phyloP scores from a whole-genome alignment of 1,140 invertebrate species.

The Aporrectodea caliginosa region DNA sequence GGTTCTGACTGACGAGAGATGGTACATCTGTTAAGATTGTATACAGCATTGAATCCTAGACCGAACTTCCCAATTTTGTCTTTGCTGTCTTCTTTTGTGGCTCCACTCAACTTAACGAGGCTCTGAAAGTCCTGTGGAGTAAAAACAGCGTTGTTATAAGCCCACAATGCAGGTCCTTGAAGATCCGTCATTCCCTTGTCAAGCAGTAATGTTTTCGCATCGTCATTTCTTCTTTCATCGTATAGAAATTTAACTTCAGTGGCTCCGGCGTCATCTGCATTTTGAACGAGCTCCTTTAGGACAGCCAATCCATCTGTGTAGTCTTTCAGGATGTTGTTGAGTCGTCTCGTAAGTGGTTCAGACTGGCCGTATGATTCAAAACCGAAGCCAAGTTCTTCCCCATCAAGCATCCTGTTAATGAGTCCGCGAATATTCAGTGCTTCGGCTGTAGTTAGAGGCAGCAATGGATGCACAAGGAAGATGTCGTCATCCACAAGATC shows the following conservation, averaged over 20 bases:
- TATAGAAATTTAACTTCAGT: constrained; percentile 54
- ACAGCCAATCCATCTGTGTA: constrained; percentile 46
- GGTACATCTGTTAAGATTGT: constrained; percentile 51
- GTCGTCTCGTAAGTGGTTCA: constrained; percentile 38
- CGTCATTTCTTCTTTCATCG: constrained; percentile 42
- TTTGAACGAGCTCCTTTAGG: constrained; percentile 49
- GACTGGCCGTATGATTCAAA: constrained; percentile 36
- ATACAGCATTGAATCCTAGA: constrained; percentile 48
- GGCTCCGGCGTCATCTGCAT: constrained; percentile 55
- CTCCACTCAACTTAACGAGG: constrained; percentile 42
- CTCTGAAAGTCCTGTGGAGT: constrained; percentile 44
- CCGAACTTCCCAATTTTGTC: constrained; percentile 48
- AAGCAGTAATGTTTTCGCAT: constrained; percentile 36
- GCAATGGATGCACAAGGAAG: constrained; percentile 36
- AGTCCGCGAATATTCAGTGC: constrained; percentile 37
- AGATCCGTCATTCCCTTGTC: constrained; percentile 40
- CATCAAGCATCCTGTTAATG: constrained; percentile 31
- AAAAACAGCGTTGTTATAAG: constrained; percentile 46
- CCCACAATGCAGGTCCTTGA: constrained; percentile 48
- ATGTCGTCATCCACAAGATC: constrained; percentile 34
- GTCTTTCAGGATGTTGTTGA: constrained; percentile 37
- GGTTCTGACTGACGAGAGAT: constrained; percentile 43
- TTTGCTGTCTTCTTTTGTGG: constrained; percentile 41
- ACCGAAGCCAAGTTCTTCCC: constrained; percentile 34
- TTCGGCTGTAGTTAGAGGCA: constrained; percentile 35